Conservation (phyloP, 37 sponge, comb jelly and placozoan species). For the Amphimedon queenslandica region DNA sequence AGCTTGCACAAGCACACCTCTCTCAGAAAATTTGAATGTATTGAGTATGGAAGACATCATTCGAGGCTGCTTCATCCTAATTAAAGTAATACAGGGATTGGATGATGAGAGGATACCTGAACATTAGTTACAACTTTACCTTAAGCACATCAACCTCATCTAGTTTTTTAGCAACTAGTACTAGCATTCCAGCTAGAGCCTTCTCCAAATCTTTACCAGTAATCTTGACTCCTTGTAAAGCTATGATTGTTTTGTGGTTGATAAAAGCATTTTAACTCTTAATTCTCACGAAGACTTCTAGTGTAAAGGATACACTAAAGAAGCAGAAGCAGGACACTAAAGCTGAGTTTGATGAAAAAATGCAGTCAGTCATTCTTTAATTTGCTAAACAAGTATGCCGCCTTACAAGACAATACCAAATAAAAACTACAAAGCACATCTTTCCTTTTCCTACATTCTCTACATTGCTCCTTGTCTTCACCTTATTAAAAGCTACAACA, state of each 20-base stretch:
- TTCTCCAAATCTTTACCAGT: slow-evolving; percentile 88
- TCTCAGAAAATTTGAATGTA: slow-evolving; percentile 76
- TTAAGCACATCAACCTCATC: slow-evolving; percentile 89
- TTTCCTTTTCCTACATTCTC: slow-evolving; percentile 65
- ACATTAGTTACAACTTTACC: slow-evolving; percentile 56
- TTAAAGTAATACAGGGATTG: too few species aligned
- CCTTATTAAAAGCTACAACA: slow-evolving; percentile 97
- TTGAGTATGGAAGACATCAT: slow-evolving; percentile 61
- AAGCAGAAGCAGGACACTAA: slow-evolving; percentile 88
- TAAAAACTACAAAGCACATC: slow-evolving; percentile 44
- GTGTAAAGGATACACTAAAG: slow-evolving; percentile 83
- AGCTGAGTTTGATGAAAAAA: slow-evolving; percentile 87
- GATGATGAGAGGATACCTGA: too few species aligned
- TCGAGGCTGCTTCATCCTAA: slow-evolving; percentile 68
- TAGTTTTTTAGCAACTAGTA: slow-evolving; percentile 81
- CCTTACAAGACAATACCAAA: too few species aligned
- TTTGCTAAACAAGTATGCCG: slow-evolving; percentile 91
- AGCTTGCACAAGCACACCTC: slow-evolving; percentile 98
- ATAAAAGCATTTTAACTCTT: slow-evolving; percentile 90
- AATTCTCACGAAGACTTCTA: slow-evolving; percentile 97
- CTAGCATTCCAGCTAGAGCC: slow-evolving; percentile 84
- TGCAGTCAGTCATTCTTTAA: slow-evolving; percentile 46
- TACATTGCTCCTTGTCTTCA: too few species aligned
- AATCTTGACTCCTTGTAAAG: slow-evolving; percentile 80
- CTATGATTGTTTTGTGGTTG: slow-evolving; percentile 72